Evolutionary conservation across 2,888 invertebrate genomes (phyloP).

Genomic region (Andrena marginata): DNA sequence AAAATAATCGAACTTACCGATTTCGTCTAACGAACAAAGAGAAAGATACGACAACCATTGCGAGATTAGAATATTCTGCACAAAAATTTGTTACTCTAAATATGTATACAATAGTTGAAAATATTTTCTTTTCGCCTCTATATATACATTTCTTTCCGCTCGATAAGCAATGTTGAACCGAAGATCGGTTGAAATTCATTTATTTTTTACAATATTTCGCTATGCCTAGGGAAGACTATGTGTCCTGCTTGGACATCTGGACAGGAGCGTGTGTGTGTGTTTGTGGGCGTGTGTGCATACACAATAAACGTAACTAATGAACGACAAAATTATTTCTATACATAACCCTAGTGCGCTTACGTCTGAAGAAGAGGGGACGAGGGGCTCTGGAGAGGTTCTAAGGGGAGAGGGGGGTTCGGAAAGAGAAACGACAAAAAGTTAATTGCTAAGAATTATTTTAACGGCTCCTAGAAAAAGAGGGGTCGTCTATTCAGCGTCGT

Average conservation of each 20-base stretch:
- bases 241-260: conserved; percentile 54
- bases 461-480: conserved; percentile 64
- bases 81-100: not conserved
- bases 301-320: conserved; percentile 70
- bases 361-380: conserved; percentile 60
- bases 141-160: not conserved
- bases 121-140: not conserved
- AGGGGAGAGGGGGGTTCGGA: conserved; percentile 30
- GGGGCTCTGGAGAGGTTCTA: conserved; percentile 35
- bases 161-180: not conserved
- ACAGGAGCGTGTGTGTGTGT: conserved; percentile 42
- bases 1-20: not conserved
- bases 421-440: conserved; percentile 56
- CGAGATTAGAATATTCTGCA: not conserved
- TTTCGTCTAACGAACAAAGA: not conserved
- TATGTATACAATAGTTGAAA: not conserved
- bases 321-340: conserved; percentile 70
- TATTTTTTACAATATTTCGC: conserved; percentile 7
- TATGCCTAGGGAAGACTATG: conserved; percentile 9
- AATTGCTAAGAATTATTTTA: conserved; percentile 65
- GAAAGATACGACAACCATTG: no score
- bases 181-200: not conserved
- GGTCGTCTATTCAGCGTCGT: conserved; percentile 28
- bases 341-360: conserved; percentile 72
- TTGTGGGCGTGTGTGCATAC: conserved; percentile 41